phyloP scores from a whole-genome alignment of 2,113 vertebrate genomes.

The Corythaixoides concolor region DNA sequence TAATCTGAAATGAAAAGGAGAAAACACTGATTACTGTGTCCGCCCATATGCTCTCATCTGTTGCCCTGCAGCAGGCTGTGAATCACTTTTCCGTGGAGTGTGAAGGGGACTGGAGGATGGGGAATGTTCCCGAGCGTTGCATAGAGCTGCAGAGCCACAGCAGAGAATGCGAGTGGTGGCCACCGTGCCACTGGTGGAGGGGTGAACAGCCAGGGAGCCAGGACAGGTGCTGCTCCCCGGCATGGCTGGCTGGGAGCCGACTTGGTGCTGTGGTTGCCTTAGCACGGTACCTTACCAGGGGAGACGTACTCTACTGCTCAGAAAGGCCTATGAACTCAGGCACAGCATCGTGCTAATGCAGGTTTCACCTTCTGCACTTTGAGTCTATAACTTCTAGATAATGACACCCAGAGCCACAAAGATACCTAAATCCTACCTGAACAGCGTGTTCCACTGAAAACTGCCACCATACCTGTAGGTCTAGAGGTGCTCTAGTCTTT shows the following conservation, averaged over 20 bases:
- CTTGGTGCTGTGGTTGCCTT: background rate
- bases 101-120: background rate
- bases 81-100: background rate
- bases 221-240: background rate
- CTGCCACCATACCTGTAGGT: background rate
- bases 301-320: background rate
- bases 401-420: background rate
- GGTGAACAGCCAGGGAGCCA: background rate
- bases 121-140: background rate
- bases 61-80: background rate
- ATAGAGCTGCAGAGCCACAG: background rate
- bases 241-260: background rate
- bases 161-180: background rate
- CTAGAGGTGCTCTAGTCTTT: background rate
- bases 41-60: background rate
- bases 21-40: background rate
- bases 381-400: background rate
- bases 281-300: fast-evolving
- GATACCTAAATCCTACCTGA: background rate
- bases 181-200: fast-evolving
- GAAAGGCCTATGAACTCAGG: background rate
- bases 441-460: background rate
- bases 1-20: background rate
- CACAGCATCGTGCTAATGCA: background rate
- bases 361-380: background rate